Evolutionary conservation across 2,797 vertebrate genomes (phyloP), one percentile per base, ranked within the genome.

Genomic region (Sparidentex hasta): DNA sequence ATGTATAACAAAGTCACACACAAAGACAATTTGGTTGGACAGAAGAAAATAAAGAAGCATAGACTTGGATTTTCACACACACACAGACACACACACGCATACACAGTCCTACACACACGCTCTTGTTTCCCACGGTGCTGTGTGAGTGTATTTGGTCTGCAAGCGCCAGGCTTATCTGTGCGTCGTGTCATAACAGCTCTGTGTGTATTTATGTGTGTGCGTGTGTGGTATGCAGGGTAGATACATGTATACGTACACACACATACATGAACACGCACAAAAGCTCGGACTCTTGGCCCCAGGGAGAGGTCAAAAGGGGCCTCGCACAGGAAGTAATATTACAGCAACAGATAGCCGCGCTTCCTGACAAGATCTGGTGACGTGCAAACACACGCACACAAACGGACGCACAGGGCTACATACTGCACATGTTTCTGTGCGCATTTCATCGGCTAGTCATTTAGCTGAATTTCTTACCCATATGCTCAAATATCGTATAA

Each of bases 81-180:
- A 66, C 21, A 70, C 43, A n/a, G 8, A 7, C 11, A 63, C 55
- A 66, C 80, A 71, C 4, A 68, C 46, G 56, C 54, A 20, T 56
- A 66, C 21, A 70, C 43, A 25, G 9, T 4, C 7, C 16, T 4
- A 47, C 14, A 59, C 62, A 82, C 58, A 54, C 56, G 43, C 64
- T 17, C 16, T 17, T 18, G 21, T 86, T 92, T 93, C 91, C 91
- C 91, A 92, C 73, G 41, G 64, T 46, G 47, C 41, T 56, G 63
- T 77, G 50, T 23, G 21, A 82, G 81, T 80, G 74, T 90, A 79
- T 93, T 92, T 92, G 78, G 85, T 88, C 88, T 91, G 80, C 29
- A 69, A 92, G 88, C 56, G 59, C 77, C 74, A 64, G 73, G 73
- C 89, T 93, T 94, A 93, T 93, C 90, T 81, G 55, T 81, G 54